Conservation (phyloP, 1,140 invertebrate species). For the Eciton burchellii region DNA sequence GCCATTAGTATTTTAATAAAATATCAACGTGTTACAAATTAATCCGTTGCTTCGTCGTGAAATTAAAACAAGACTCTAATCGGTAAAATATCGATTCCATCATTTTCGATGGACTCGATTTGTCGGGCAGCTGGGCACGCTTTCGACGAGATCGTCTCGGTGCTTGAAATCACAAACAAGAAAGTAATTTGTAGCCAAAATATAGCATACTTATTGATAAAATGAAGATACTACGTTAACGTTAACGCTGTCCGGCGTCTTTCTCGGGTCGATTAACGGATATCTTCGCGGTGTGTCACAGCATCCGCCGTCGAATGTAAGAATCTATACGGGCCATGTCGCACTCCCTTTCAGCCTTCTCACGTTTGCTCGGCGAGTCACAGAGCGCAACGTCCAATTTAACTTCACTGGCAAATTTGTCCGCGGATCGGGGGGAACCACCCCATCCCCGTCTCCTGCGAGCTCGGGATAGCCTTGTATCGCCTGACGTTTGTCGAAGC, state of each 20-base stretch:
- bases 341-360: constrained; percentile 32
- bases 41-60: too few relatives aligned
- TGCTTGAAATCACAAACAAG: too few relatives aligned
- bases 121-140: too few relatives aligned
- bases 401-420: constrained; percentile 56
- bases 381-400: constrained; percentile 54
- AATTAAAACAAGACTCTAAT: too few relatives aligned
- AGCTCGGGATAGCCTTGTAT: constrained; percentile 47
- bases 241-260: not conserved
- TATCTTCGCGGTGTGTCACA: not conserved
- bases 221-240: too few relatives aligned
- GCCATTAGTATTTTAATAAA: too few relatives aligned
- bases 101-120: too few relatives aligned
- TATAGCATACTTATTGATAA: too few relatives aligned
- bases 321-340: not conserved
- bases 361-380: constrained; percentile 32
- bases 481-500: constrained; percentile 37
- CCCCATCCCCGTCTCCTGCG: constrained; percentile 20
- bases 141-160: too few relatives aligned
- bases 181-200: too few relatives aligned
- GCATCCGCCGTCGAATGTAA: constrained; percentile 18
- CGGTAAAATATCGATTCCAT: too few relatives aligned
- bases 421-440: constrained; percentile 42
- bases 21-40: too few relatives aligned
- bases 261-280: not conserved